Evolutionary conservation across 1,140 invertebrate species (phyloP).

Genomic region (Arctopsyche grandis): DNA sequence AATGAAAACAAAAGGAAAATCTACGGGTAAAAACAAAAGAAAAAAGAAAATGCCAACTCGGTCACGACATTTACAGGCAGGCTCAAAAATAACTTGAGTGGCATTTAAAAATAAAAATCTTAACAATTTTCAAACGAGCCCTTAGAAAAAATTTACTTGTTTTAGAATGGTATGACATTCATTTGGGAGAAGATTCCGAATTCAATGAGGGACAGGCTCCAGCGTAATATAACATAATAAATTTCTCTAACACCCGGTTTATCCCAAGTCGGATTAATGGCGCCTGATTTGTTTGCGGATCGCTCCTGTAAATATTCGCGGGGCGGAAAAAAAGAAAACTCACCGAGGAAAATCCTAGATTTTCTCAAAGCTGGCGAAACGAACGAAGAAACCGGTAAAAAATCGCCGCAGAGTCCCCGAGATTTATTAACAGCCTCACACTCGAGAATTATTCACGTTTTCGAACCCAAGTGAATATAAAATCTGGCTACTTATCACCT

Average conservation of each 20-base stretch:
- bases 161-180: not conserved
- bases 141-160: no score
- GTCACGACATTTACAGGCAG: no score
- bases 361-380: not conserved
- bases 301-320: constrained; percentile 6
- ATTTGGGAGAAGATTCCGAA: not conserved
- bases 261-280: constrained; percentile 19
- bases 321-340: not conserved
- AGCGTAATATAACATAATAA: not conserved
- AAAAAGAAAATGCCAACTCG: no score
- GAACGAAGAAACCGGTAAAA: not conserved
- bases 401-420: not conserved
- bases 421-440: not conserved
- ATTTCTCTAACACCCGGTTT: not conserved
- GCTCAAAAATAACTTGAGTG: no score
- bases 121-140: no score
- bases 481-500: not conserved
- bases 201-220: not conserved
- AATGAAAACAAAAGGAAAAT: no score
- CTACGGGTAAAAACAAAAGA: no score
- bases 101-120: no score
- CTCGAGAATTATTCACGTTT: not conserved
- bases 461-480: not conserved
- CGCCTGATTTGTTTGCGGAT: constrained; percentile 23
- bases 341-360: not conserved